Conservation (phyloP, 2,113 vertebrate genomes). For the Laticauda laticaudata region DNA sequence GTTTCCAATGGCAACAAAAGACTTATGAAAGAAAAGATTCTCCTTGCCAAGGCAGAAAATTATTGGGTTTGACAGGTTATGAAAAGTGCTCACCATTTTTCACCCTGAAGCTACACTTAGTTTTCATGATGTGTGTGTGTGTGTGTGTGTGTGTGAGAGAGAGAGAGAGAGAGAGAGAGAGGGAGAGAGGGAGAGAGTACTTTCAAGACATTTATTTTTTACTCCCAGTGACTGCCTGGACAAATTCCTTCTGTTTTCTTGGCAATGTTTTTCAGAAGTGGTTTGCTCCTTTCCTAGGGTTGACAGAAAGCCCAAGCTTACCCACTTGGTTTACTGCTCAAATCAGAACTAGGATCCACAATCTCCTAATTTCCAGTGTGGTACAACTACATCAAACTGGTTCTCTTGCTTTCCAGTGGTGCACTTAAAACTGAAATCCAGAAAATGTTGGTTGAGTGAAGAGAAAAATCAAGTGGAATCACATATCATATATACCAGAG, state of each 20-base stretch:
- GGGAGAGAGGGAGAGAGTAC: no score
- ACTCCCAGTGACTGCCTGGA: not conserved
- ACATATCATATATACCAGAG: not conserved
- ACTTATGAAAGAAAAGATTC: not conserved
- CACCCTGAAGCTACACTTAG: not conserved
- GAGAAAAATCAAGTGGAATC: not conserved
- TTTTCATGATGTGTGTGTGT: not conserved
- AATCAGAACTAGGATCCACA: not conserved
- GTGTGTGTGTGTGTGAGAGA: not conserved
- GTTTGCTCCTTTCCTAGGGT: not conserved
- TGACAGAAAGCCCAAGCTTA: not conserved
- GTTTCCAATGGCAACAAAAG: not conserved
- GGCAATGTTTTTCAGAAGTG: not conserved
- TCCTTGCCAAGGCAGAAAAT: not conserved
- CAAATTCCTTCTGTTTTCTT: not conserved
- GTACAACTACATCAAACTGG: not conserved
- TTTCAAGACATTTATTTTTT: not conserved
- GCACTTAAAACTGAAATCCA: not conserved
- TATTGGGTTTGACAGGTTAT: not conserved
- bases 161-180: no score
- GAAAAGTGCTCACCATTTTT: not conserved
- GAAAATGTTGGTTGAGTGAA: not conserved
- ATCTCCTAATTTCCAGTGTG: not conserved
- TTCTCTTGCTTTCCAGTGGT: not conserved
- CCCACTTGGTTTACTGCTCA: not conserved